Evolutionary conservation across 2,113 vertebrate genomes (phyloP).

Genomic region (Tachysurus vachellii): DNA sequence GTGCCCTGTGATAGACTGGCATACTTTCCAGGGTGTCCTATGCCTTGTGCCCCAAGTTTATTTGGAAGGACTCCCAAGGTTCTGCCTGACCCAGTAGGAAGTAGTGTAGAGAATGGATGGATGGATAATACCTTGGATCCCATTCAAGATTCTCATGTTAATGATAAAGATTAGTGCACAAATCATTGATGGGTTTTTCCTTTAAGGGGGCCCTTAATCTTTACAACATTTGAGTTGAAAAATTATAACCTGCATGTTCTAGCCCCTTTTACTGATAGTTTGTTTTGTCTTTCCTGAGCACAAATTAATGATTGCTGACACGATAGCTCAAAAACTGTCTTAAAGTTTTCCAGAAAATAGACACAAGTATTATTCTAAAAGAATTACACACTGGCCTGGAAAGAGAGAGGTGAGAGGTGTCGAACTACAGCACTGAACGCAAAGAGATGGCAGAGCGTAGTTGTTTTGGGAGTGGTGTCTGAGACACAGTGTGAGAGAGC

Average conservation of each 20-base stretch:
- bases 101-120: neutral
- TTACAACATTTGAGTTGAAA: neutral
- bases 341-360: neutral
- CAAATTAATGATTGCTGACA: neutral
- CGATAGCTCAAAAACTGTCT: neutral
- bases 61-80: too few species aligned
- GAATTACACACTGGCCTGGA: neutral
- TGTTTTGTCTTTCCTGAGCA: neutral
- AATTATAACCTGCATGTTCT: neutral
- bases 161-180: neutral
- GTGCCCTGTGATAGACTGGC: too few species aligned
- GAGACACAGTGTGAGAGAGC: slow-evolving; percentile 42
- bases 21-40: too few species aligned
- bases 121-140: neutral
- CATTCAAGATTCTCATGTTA: neutral
- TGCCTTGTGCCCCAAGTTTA: too few species aligned
- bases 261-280: neutral
- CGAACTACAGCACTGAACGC: neutral
- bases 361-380: neutral
- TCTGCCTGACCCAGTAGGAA: too few species aligned
- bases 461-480: slow-evolving; percentile 49
- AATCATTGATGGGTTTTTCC: neutral
- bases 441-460: slow-evolving; percentile 42
- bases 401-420: slow-evolving; percentile 14
- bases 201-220: neutral